Percentiles rank a stretch among this genome's conserved stretches.
These are phyloP conservation scores for Mustela nigripes DNA, from an alignment of 2,113 vertebrate species.

Conservation along the genomic window DNA sequence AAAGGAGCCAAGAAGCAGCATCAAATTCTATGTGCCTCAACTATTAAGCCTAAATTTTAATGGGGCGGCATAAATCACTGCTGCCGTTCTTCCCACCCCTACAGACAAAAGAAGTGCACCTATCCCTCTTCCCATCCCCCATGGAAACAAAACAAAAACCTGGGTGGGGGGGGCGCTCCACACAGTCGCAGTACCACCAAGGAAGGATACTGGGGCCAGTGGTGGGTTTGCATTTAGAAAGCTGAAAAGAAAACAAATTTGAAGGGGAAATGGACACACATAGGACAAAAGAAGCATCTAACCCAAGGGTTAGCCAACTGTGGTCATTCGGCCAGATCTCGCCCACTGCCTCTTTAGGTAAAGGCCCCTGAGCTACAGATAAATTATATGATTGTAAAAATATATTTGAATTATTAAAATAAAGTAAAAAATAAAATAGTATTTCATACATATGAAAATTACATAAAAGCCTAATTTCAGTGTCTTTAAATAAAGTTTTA, in stretches of 20 bases:
- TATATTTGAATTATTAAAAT: neutral
- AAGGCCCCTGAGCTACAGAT: neutral
- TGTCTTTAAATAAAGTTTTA: neutral
- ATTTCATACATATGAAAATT: neutral
- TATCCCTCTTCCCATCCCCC: neutral
- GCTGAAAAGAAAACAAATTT: neutral
- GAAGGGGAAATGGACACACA: neutral
- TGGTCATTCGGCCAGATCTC: neutral
- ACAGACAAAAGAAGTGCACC: neutral
- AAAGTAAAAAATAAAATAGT: neutral
- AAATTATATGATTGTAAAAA: neutral
- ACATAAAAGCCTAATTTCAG: conserved; percentile 5
- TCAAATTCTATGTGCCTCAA: neutral
- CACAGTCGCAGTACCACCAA: neutral
- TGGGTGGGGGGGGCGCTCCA: too few species aligned
- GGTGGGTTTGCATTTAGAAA: neutral
- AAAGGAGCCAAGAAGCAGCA: neutral
- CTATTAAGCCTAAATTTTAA: neutral
- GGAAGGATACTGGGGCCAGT: neutral
- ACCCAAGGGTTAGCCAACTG: neutral
- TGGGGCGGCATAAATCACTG: neutral
- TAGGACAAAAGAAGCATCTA: neutral
- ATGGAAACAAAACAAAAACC: neutral
- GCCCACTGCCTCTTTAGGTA: neutral
- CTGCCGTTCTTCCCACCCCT: neutral